Base-by-base conservation (phyloP, 2,113 vertebrate species). In the Leptobrachium leishanense region DNA sequence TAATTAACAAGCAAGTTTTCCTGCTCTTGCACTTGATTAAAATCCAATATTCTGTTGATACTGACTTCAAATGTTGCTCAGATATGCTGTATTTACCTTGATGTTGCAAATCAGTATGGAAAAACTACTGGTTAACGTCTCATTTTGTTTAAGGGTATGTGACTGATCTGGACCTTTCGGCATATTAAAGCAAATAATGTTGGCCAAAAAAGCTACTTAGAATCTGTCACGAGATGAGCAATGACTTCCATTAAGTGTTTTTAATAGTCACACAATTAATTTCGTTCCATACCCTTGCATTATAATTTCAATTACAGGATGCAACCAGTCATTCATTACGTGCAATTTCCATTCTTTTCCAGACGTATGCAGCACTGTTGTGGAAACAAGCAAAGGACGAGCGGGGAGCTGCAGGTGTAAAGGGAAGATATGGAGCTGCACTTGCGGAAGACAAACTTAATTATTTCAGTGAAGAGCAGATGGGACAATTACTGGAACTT, bases 401-500 rank as follows among this genome's bases (percentile, higher is more conserved):
- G 84, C 83, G 5, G 82, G 83, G 68, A 82, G 79, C n/a, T 67
- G 68, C 46, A 43, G 15, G 44, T 46, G 41, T 43, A 77, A 84
- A 85, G 84, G 10, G 46, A 82, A 44, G 71, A 43, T 96, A 94
- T 70, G 96, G 96, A 41, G 43, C 82, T 15, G 44, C 88, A 6
- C 92, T 99, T 43, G 78, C 94, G 0, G 90, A 95, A 69, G 89
- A 89, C 42, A 92, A 91, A 2, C 92, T 98, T 62, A 68, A 87
- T 72, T 85, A 91, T 67, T 94, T 98, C 74, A 92, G 93, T 79
- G 91, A 93, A 2, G 94, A 97, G 13, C 97, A 99, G 81, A 90
- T 98, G 2, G 93, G 95, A 65, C 96, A 98, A 76, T 88, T 98
- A 81, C 93, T 95, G 50, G 93, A 98, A 82, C 92, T 99, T 74